These are phyloP conservation scores for Amorpha juglandis DNA, from an alignment of 2,888 invertebrate species.

Conservation along the genomic window DNA sequence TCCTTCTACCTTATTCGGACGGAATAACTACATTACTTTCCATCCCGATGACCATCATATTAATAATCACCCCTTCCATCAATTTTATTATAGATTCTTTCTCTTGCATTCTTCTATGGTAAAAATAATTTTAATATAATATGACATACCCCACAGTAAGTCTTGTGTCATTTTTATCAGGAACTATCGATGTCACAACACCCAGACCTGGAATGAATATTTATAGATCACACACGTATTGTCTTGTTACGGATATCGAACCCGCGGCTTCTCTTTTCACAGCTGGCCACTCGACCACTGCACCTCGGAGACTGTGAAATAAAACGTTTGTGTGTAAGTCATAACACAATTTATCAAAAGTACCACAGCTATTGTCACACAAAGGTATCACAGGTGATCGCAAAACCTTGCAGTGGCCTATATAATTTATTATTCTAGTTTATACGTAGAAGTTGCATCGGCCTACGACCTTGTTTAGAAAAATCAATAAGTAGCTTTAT, in stretches of 20 bases:
- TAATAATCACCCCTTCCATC: not conserved
- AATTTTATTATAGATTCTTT: not conserved
- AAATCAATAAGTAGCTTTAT: constrained; percentile 16
- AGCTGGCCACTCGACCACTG: too few relatives aligned
- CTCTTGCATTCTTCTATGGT: too few relatives aligned
- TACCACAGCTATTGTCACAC: not conserved
- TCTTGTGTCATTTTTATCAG: too few relatives aligned
- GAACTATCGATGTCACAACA: too few relatives aligned
- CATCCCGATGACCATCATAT: not conserved
- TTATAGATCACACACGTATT: too few relatives aligned
- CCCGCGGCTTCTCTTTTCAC: too few relatives aligned
- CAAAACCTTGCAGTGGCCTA: not conserved
- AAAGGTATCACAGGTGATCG: not conserved
- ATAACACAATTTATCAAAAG: not conserved
- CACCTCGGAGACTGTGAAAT: too few relatives aligned
- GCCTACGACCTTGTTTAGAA: not conserved
- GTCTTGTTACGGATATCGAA: too few relatives aligned
- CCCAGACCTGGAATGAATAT: too few relatives aligned
- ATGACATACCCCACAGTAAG: too few relatives aligned
- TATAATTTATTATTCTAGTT: not conserved
- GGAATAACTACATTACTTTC: not conserved
- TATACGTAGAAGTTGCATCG: not conserved
- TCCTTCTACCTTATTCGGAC: not conserved
- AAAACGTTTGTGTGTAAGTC: not conserved
- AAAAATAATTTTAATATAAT: too few relatives aligned